Percentiles rank a stretch among this genome's conserved stretches.
phyloP scores from a whole-genome alignment of 2,113 vertebrate genomes.

The Pterocles gutturalis region DNA sequence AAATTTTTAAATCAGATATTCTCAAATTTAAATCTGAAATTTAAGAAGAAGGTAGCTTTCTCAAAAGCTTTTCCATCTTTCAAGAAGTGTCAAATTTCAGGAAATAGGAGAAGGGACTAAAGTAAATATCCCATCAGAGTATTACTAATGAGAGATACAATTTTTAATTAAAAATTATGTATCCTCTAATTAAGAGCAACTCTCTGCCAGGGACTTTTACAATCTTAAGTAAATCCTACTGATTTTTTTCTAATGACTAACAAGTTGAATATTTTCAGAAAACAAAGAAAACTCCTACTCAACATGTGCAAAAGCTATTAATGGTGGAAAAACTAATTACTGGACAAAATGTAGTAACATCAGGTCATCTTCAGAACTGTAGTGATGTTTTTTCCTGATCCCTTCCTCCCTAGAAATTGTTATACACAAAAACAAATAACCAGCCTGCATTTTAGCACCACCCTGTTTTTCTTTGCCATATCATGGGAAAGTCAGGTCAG shows the following conservation, averaged over 20 bases:
- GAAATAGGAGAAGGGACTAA: background rate
- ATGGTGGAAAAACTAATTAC: background rate
- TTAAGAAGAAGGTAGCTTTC: background rate
- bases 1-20: background rate
- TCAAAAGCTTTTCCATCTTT: background rate
- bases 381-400: background rate
- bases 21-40: background rate
- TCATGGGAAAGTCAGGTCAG: background rate
- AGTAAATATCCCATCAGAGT: background rate
- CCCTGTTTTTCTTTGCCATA: background rate
- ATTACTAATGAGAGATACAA: background rate
- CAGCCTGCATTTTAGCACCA: background rate
- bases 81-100: background rate
- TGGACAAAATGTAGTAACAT: background rate
- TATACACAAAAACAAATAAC: background rate
- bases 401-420: background rate
- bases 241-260: background rate
- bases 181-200: background rate
- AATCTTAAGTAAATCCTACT: background rate
- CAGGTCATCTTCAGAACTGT: background rate
- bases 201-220: background rate
- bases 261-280: background rate
- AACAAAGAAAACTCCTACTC: background rate
- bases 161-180: background rate
- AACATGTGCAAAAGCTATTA: constrained; percentile 4